These are phyloP conservation scores for Polypedilum vanderplanki DNA, from an alignment of 1,140 invertebrate species.

Conservation along the genomic window DNA sequence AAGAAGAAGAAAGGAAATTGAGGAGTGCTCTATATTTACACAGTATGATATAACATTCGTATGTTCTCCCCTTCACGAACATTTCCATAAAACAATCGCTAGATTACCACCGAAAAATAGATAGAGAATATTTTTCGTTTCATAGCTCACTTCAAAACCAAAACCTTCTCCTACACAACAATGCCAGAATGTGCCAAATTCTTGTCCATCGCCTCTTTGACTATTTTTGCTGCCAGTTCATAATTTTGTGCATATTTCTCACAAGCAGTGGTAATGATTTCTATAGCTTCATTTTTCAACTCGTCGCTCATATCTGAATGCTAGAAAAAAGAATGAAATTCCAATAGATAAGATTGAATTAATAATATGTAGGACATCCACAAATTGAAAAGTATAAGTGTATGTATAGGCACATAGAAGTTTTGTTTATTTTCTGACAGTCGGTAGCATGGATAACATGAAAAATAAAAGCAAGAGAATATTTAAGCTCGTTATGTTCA, in stretches of 20 bases:
- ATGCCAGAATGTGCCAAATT: constrained; percentile 88
- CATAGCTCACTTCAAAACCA: constrained; percentile 87
- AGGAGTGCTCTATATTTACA: too few relatives aligned
- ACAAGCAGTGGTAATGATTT: constrained; percentile 82
- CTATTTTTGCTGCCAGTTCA: constrained; percentile 72
- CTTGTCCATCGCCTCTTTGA: constrained; percentile 91
- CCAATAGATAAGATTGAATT: too few relatives aligned
- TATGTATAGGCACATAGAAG: neutral
- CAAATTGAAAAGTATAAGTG: too few relatives aligned
- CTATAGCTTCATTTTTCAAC: constrained; percentile 80
- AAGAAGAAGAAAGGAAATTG: too few relatives aligned
- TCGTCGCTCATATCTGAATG: constrained; percentile 86
- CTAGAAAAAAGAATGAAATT: constrained; percentile 36
- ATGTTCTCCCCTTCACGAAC: constrained; percentile 48
- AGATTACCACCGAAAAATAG: constrained; percentile 89
- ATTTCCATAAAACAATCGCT: constrained; percentile 87
- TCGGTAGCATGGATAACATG: constrained; percentile 9
- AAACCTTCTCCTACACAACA: constrained; percentile 88
- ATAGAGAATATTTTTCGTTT: constrained; percentile 81
- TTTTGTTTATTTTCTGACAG: neutral
- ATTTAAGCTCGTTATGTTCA: constrained; percentile 18
- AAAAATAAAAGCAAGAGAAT: neutral
- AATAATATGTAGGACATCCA: too few relatives aligned
- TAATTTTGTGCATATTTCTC: constrained; percentile 84
- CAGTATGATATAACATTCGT: neutral